Percentiles rank a stretch among this genome's conserved stretches.
phyloP scores from a whole-genome alignment of 2,888 invertebrate genomes.

The Geophilus truncorum region DNA sequence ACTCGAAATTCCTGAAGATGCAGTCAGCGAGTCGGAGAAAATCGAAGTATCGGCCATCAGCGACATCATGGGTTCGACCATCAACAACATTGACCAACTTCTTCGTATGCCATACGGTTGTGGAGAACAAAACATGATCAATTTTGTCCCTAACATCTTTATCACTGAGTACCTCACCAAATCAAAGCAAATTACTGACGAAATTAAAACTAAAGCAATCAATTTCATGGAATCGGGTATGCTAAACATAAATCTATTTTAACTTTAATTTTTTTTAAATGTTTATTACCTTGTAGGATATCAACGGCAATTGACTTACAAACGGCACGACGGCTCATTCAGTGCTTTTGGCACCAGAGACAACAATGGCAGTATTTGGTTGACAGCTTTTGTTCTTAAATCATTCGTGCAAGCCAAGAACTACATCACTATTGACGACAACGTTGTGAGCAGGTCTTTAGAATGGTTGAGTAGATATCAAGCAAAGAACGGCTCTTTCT shows the following conservation, averaged over 20 bases:
- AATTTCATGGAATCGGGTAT: neutral
- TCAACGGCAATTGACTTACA: neutral
- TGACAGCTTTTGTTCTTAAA: neutral
- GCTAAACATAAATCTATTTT: neutral
- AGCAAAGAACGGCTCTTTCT: neutral
- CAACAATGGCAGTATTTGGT: neutral
- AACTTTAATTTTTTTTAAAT: neutral
- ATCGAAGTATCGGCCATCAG: neutral
- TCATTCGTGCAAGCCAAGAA: neutral
- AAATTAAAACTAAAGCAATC: neutral
- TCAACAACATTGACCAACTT: neutral
- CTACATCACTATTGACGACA: neutral
- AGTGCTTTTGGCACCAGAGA: neutral
- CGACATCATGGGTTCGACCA: neutral
- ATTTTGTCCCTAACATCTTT: neutral
- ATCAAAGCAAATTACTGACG: neutral
- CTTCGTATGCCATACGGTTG: neutral
- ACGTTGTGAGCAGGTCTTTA: neutral
- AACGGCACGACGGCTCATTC: neutral
- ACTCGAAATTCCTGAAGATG: neutral
- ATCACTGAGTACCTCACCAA: neutral
- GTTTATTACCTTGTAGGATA: neutral
- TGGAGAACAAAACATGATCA: neutral
- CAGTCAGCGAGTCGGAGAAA: neutral
- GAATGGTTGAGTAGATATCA: neutral